Evolutionary conservation across 1,140 invertebrate genomes (phyloP), one percentile per base, ranked within the genome.

Genomic region (Papilio polyxenes): DNA sequence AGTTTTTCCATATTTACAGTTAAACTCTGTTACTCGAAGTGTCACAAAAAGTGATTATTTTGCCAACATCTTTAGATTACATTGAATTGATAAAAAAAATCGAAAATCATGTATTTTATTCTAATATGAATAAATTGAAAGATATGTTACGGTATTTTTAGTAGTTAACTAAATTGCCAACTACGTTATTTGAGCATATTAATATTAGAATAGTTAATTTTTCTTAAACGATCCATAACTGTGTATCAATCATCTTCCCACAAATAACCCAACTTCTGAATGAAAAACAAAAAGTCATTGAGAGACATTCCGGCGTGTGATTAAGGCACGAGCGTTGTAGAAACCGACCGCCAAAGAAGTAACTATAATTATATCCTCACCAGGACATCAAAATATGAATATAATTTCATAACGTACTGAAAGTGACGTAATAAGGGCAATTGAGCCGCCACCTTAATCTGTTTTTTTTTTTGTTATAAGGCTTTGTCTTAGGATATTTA

Each of bases 281-380:
- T 76, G 81, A 65, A 82, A 23, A 17, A 37, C 48, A 72, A 40
- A 76, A 20, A 20, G 40, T 23, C 74, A 69, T 77, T 82, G 81
- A 82, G 20, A 82, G 81, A 69, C 76, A 77, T 65, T 59, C 59
- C 75, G 48, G 62, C 76, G 62, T 77, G 56, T 72, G 20, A 65
- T 82, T 49, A 49, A 69, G 69, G 75, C 81, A 82, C 75, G 59
- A 82, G 81, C 48, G 62, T 7, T 65, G 62, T 31, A 65, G 20
- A 65, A 3, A 7, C 62, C 62, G 20, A 59, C 62, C 62, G 31
- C 20, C 11, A n/a, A 9, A 31, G 9, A 10, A 20, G 62, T 65
- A 65, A 65, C 62, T 20, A 65, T 65, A 31, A 5, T 65, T 23
- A 11, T 31, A 31, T n/a, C 17, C 56, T 1, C 7, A 59, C 17